These are phyloP conservation scores for Standfussiana lucernea DNA, from an alignment of 2,888 invertebrate genomes.

Conservation along the genomic window DNA sequence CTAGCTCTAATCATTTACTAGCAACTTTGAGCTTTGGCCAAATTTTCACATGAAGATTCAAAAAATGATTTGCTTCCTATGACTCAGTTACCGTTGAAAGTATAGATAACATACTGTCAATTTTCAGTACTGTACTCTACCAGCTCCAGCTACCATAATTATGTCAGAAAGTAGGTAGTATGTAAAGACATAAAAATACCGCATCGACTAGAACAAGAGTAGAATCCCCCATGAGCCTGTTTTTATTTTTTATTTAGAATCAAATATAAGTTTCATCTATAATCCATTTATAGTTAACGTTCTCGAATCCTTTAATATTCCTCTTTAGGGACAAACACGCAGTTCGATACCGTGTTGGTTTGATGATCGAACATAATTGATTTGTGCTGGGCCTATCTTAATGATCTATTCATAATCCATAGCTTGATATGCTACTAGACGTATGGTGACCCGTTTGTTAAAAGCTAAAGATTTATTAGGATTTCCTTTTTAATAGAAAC, in stretches of 20 bases:
- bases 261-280: not conserved
- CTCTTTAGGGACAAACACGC: not conserved
- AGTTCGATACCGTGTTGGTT: not conserved
- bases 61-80: not conserved
- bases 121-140: not conserved
- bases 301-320: not conserved
- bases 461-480: not conserved
- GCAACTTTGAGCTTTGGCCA: not conserved
- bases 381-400: not conserved
- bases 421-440: not conserved
- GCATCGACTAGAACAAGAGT: not conserved
- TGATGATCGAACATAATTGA: constrained; percentile 14
- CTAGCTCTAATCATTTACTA: no score
- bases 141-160: not conserved
- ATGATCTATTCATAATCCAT: not conserved
- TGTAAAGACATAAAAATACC: not conserved
- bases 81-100: not conserved
- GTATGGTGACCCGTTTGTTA: not conserved
- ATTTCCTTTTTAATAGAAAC: constrained; percentile 29
- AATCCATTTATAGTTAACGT: not conserved
- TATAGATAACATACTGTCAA: not conserved
- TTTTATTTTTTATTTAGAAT: not conserved
- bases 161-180: not conserved
- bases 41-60: not conserved
- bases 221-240: not conserved